Base-by-base conservation (phyloP, 1,140 invertebrate genomes). In the Teleogryllus occipitalis region DNA sequence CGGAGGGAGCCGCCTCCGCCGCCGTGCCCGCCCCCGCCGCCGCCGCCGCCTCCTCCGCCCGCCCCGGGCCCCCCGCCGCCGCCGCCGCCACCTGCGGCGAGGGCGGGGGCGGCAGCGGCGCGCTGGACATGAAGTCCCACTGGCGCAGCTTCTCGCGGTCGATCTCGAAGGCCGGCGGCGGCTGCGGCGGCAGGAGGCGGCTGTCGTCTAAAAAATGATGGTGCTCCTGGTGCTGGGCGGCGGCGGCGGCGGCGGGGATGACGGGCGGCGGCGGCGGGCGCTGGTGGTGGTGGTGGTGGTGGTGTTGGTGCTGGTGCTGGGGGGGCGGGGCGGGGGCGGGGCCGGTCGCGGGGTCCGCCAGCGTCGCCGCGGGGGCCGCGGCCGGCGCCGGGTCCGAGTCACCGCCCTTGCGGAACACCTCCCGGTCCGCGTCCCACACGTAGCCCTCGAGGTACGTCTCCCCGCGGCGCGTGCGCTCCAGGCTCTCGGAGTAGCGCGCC, bases 41-140 rank as follows among this genome's bases (percentile, higher is more conserved):
- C 14, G 14, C 39, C 47, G 47, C 46, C 0, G 74, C 18, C 78
- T 49, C 47, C 48, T 76, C 78, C 27, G 21, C 39, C 65, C 49
- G 47, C 14, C 47, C 75, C 76, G 65, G 18, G 72, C 27, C 75
- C 27, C 49, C 65, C 49, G 15, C 46, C 46, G 47, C 75, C 75
- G 14, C 75, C 75, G 12, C 76, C 76, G 10, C 76, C 76, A 10
- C 76, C 7, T 14, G 22, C 75, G 15, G 22, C n/a, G 80, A 8
- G 27, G 10, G n/a, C 46, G 39, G 75, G 8, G 27, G 47, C 15
- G 47, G 72, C 7, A 83, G 81, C 27, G 89, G 89, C 81, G 90
- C 93, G 88, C 93, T 94, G 74, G 94, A 95, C 90, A 95, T 89
- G 81, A 95, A 89, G 87, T 96, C 94, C 94, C 94, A 95, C 84